Base-by-base conservation (phyloP, 2,888 invertebrate species). In the Ormyrus nitidulus region DNA sequence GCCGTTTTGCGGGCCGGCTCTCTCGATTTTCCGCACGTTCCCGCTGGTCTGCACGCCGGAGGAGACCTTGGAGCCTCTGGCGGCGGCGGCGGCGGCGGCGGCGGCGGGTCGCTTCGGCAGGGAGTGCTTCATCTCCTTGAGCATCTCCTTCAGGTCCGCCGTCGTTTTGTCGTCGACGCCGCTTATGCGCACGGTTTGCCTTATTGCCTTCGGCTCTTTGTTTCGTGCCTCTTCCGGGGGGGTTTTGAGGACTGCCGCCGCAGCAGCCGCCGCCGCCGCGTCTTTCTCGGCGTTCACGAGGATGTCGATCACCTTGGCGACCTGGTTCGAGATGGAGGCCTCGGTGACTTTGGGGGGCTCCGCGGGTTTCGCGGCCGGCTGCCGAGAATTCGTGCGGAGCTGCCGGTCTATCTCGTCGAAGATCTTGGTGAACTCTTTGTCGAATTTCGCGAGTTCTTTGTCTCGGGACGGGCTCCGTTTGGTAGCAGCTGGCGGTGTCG, bases 121-220 rank as follows among this genome's bases (percentile, higher is more conserved):
- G 10, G 95, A 95, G 88, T 95, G 93, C 89, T 95, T 95, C 94
- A 95, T 95, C 91, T 95, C 95, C 86, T 95, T 95, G 82, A 95
- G 89, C 93, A 95, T 94, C 89, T 94, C 94, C 87, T 93, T 94
- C 49, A 95, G 90, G 87, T 91, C 88, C 19, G 82, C 77, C 34
- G 86, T 87, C 13, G 83, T 79, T 75, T 85, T 86, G 82, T 87
- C 87, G 68, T 87, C 88, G 48, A 83, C 72, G 10, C 84, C 85
- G 59, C 85, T 86, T 76, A 85, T 65, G 0, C 77, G 58, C 7
- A 48, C 48, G 3, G 48, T 54, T 2, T 44, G 46, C 7, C 19
- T 44, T 49, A 53, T 53, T 6, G 48, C 69, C 44, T 13, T 49
- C 46, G 53, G 7, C 76, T 79, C 54, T 46, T 64, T 71, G 13